Base-by-base conservation (phyloP, 2,797 vertebrate genomes). In the Sebastes minor region DNA sequence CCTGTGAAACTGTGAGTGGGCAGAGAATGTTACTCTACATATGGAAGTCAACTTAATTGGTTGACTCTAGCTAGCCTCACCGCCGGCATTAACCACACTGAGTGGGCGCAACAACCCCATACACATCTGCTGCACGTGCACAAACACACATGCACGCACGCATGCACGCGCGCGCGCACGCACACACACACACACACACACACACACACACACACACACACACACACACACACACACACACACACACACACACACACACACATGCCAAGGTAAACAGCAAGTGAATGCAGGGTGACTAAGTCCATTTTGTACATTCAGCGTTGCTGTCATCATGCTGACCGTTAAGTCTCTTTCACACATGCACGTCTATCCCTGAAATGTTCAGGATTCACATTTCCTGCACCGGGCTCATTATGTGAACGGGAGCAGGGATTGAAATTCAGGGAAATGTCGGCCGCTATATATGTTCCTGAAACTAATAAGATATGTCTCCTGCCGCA, bases 21-120 rank as follows among this genome's bases (percentile, higher is more conserved):
- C 70, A 72, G 75, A 1, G 55, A 71, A 78, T 32, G 75, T 74
- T 67, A 72, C 6, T 30, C 63, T 73, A 66, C 82, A 84, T 78
- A 85, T 82, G 73, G 81, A 86, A 83, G 75, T 70, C 69, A n/a
- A 70, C 82, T 84, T 89, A 91, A 92, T 89, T 86, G 81, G 86
- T 80, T 83, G 86, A 86, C 87, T 88, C 80, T 75, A 71, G 79
- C 59, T 70, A 76, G 78, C 67, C 82, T 80, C 71, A 74, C 71
- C 22, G 2, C 63, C 23, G 18, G 55, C 72, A 83, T 76, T 79
- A 85, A 86, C 67, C 8, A 1, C 57, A 79, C 49, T 62, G 81
- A 66, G 86, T 81, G 78, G 78, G 78, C 20, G 32, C 61, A 63
- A 10, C 60, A 71, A 23, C 10, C 68, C 22, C 76, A 49, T 0